phyloP scores from a whole-genome alignment of 2,797 vertebrate genomes.

The Scleropages formosus region DNA sequence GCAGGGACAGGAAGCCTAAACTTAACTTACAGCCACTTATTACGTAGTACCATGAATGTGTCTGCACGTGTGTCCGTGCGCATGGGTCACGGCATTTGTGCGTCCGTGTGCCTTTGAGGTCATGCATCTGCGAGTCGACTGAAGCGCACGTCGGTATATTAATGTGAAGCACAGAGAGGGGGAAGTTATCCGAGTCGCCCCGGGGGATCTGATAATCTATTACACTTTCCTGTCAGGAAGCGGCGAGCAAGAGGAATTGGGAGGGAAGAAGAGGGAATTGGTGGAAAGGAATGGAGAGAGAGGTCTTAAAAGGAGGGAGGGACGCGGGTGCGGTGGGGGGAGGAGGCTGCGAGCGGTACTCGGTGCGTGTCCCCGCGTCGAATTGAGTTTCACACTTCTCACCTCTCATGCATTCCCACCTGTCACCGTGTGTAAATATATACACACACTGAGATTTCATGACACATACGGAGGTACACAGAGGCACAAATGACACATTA shows the following conservation, averaged over 20 bases:
- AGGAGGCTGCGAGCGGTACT: conserved; percentile 36
- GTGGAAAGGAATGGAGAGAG: not conserved
- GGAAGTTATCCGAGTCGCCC: conserved; percentile 47
- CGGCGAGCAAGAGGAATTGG: conserved; percentile 15
- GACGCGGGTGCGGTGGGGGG: not conserved
- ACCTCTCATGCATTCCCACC: conserved; percentile 74
- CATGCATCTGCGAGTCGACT: not conserved
- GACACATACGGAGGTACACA: conserved; percentile 29
- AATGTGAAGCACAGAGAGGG: conserved; percentile 29
- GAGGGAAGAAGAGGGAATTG: not conserved
- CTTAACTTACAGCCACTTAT: not conserved
- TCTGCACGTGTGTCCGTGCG: conserved; percentile 5
- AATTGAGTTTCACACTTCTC: conserved; percentile 71
- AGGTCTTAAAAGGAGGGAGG: not conserved
- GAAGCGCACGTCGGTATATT: not conserved
- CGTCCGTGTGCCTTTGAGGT: conserved; percentile 29
- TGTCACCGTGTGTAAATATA: conserved; percentile 76
- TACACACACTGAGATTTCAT: conserved; percentile 43
- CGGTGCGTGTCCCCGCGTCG: conserved; percentile 46
- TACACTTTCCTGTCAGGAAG: conserved; percentile 50
- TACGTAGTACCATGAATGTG: not conserved
- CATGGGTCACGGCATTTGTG: conserved; percentile 21
- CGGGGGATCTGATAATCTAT: conserved; percentile 51
- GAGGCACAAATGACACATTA: not conserved
- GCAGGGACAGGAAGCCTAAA: not conserved